phyloP scores from a whole-genome alignment of 1,140 invertebrate species.

The Drosophila bocki region DNA sequence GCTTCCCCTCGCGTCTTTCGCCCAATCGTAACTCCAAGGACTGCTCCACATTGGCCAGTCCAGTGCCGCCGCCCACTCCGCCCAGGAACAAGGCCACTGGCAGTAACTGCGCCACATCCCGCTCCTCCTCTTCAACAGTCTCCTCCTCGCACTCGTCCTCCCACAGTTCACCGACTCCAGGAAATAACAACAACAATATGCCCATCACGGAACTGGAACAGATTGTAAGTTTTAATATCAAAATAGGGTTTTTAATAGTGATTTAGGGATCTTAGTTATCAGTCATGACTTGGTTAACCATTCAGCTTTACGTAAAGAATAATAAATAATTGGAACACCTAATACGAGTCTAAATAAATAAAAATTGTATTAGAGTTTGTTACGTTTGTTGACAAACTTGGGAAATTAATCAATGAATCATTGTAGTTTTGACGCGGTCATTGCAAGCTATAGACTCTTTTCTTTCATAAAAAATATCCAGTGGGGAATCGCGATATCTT shows the following conservation, averaged over 20 bases:
- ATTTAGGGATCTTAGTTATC: neutral
- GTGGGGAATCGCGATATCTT: neutral
- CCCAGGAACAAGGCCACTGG: slow-evolving; percentile 85
- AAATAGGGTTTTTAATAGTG: too few relatives aligned
- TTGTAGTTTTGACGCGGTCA: neutral
- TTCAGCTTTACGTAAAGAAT: neutral
- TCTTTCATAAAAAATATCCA: neutral
- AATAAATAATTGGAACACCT: neutral
- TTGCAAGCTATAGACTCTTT: too few relatives aligned
- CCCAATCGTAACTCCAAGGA: slow-evolving; percentile 91
- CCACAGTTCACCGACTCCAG: slow-evolving; percentile 73
- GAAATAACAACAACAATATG: slow-evolving; percentile 85
- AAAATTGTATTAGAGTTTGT: neutral
- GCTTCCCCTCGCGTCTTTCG: slow-evolving; percentile 92
- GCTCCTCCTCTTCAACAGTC: slow-evolving; percentile 85
- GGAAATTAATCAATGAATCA: neutral
- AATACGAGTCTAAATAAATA: neutral
- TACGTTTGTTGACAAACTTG: neutral
- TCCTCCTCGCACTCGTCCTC: slow-evolving; percentile 81
- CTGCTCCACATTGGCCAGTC: slow-evolving; percentile 86
- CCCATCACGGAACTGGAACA: slow-evolving; percentile 88
- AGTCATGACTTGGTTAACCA: neutral
- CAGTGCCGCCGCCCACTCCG: slow-evolving; percentile 86
- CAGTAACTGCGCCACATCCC: slow-evolving; percentile 75
- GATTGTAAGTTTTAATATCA: slow-evolving; percentile 86